Percentiles rank a stretch among this genome's conserved stretches.
phyloP scores from a whole-genome alignment of 2,888 invertebrate species.

The Ectropis crepuscularia region DNA sequence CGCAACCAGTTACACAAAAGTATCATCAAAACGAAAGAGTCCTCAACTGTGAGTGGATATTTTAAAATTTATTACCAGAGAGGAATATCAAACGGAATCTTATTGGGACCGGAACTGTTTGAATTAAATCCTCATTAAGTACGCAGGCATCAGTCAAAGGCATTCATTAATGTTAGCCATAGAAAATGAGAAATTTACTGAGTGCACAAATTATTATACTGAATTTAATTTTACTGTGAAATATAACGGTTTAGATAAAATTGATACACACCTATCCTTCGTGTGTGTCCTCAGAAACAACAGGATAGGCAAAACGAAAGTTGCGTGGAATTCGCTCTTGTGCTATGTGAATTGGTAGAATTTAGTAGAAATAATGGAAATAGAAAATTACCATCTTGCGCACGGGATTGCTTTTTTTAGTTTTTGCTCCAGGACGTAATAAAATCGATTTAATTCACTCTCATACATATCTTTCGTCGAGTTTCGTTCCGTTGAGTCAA shows the following conservation, averaged over 20 bases:
- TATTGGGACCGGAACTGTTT: constrained; percentile 44
- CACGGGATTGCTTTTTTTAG: too few relatives aligned
- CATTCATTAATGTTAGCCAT: constrained; percentile 20
- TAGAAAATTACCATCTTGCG: too few relatives aligned
- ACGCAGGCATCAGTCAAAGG: constrained; percentile 15
- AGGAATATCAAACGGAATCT: constrained; percentile 52
- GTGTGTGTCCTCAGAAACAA: too few relatives aligned
- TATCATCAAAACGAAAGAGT: constrained; percentile 21
- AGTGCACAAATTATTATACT: constrained; percentile 5
- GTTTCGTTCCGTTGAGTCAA: constrained; percentile 50
- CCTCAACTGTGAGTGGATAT: constrained; percentile 51
- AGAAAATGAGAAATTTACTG: constrained; percentile 15
- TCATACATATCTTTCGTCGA: neutral
- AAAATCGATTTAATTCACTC: neutral
- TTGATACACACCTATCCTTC: neutral
- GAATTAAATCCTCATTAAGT: constrained; percentile 36
- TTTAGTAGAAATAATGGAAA: too few relatives aligned
- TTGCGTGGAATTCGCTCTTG: too few relatives aligned
- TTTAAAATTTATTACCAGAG: constrained; percentile 52
- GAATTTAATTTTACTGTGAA: neutral
- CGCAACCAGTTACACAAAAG: too few relatives aligned
- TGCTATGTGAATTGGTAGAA: too few relatives aligned
- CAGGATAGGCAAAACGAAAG: too few relatives aligned
- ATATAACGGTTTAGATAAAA: neutral
- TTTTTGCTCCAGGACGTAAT: too few relatives aligned